These are phyloP conservation scores for Eulacestoma nigropectus DNA, from an alignment of 2,113 vertebrate genomes.

Conservation along the genomic window DNA sequence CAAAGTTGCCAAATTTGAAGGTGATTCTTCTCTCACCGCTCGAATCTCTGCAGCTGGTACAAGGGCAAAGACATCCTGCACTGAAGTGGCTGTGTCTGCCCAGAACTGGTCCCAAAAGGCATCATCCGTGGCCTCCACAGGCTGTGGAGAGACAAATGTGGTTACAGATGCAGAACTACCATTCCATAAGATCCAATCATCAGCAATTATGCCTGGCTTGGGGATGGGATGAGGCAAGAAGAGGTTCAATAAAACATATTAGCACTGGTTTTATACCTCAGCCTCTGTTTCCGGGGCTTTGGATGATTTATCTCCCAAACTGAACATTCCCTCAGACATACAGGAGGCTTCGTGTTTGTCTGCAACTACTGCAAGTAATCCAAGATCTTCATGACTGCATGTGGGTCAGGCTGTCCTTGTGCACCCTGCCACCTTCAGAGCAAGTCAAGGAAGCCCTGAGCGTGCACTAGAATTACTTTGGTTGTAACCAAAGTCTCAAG, in stretches of 20 bases:
- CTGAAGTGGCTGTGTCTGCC: conserved; percentile 91
- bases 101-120: conserved; percentile 99
- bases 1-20: conserved; percentile 94
- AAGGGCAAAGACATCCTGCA: conserved; percentile 96
- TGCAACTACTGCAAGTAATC: not conserved
- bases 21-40: conserved; percentile 94
- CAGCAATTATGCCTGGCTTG: not conserved
- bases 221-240: not conserved
- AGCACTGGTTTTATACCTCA: not conserved
- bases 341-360: not conserved
- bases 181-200: not conserved
- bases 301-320: not conserved
- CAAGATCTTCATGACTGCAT: not conserved
- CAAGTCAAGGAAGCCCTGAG: not conserved
- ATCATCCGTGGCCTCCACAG: conserved; percentile 96
- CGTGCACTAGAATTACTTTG: not conserved
- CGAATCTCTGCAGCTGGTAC: conserved; percentile 97
- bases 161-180: not conserved
- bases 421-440: not conserved
- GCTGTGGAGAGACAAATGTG: conserved; percentile 68
- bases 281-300: not conserved
- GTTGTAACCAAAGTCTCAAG: not conserved
- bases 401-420: not conserved
- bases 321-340: not conserved
- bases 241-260: not conserved